These are phyloP conservation scores for Ptychodera flava DNA, from an alignment of 35 echinoderm and acorn worm species.

Conservation along the genomic window DNA sequence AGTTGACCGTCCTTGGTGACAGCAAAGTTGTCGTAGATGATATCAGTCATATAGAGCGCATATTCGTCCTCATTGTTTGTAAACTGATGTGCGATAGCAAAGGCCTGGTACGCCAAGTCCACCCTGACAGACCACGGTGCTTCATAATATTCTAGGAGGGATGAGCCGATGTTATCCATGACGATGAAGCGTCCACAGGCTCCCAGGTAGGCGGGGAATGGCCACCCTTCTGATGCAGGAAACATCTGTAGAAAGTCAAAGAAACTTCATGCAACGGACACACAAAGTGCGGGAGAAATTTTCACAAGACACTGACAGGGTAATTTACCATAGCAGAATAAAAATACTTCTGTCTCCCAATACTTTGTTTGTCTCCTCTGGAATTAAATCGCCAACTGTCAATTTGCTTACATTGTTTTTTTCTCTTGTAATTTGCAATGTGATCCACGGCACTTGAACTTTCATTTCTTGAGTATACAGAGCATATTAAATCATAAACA, in stretches of 20 bases:
- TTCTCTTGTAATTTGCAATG: no score
- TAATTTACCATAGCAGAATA: no score
- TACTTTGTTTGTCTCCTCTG: no score
- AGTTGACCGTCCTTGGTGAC: constrained; percentile 52
- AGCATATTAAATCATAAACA: no score
- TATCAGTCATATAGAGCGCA: constrained; percentile 77
- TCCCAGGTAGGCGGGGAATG: constrained; percentile 74
- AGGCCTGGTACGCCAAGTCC: constrained; percentile 59
- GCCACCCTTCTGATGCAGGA: constrained; percentile 71
- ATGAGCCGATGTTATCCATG: constrained; percentile 59
- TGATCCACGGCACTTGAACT: no score
- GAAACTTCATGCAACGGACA: not conserved
- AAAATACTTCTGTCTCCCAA: no score
- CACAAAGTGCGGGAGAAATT: not conserved
- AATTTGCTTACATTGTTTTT: no score
- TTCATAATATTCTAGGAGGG: constrained; percentile 42
- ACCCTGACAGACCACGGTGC: constrained; percentile 42
- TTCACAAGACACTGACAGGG: no score
- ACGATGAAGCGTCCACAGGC: constrained; percentile 83
- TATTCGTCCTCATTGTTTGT: constrained; percentile 72
- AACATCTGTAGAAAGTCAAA: constrained; percentile 53
- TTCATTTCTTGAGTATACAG: no score
- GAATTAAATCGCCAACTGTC: no score
- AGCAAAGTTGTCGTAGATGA: constrained; percentile 67
- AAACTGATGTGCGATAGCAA: constrained; percentile 56